Conservation (phyloP, 2,888 invertebrate genomes). For the Helobdella robusta region DNA sequence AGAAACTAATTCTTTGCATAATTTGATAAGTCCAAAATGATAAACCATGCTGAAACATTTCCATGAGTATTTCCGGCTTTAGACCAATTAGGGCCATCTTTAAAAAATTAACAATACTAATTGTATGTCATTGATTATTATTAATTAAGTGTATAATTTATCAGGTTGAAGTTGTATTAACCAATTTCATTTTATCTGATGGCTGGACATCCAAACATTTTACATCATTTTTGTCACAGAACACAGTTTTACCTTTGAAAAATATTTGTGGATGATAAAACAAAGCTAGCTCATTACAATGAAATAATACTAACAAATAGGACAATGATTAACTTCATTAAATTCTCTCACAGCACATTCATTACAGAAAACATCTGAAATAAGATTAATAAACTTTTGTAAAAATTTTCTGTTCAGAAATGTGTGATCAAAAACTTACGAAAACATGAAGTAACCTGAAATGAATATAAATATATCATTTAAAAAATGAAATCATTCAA, state of each 20-base stretch:
- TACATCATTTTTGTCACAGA: slow-evolving; percentile 13
- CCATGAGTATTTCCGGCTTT: slow-evolving; percentile 16
- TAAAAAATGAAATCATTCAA: no score
- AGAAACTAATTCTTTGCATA: background rate
- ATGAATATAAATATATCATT: background rate
- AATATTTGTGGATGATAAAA: background rate
- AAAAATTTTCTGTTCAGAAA: no score
- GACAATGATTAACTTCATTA: slow-evolving; percentile 1
- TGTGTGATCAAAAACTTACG: no score
- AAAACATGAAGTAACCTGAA: slow-evolving; percentile 15
- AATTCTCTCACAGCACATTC: slow-evolving; percentile 15
- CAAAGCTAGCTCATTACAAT: background rate
- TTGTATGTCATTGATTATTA: background rate
- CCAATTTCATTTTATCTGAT: slow-evolving; percentile 2
- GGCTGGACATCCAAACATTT: slow-evolving; percentile 13
- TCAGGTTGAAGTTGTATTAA: background rate
- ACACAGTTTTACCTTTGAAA: background rate
- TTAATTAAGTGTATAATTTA: background rate
- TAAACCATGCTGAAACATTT: background rate
- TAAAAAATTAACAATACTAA: background rate
- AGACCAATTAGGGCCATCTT: slow-evolving; percentile 11
- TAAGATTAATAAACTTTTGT: no score
- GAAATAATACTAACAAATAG: slow-evolving; percentile 8
- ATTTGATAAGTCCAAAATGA: slow-evolving; percentile 16
- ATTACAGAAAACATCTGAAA: slow-evolving; percentile 13